These are phyloP conservation scores for Macrophya alboannulata DNA, from an alignment of 2,888 invertebrate genomes.

Conservation along the genomic window DNA sequence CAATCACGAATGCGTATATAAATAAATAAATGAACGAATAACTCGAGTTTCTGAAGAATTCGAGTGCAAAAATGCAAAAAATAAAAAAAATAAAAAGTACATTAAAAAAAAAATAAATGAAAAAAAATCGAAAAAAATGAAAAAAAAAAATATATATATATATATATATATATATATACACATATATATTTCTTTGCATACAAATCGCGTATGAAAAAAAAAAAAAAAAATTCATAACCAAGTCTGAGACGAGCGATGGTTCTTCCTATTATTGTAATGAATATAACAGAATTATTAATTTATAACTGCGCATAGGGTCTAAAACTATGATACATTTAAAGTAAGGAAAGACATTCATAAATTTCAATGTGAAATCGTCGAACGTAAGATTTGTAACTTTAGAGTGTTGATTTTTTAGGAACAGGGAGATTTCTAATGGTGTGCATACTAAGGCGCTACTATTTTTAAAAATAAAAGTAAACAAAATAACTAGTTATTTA, in stretches of 20 bases:
- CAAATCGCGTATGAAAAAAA: conserved; percentile 51
- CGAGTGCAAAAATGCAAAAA: not conserved
- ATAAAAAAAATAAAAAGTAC: conserved; percentile 30
- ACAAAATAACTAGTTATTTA: conserved; percentile 71
- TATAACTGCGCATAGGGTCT: conserved; percentile 71
- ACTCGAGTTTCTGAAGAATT: not conserved
- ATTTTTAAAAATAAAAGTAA: conserved; percentile 69
- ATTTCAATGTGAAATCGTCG: conserved; percentile 42
- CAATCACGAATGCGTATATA: conserved; percentile 52
- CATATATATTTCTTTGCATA: conserved; percentile 51
- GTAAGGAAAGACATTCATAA: conserved; percentile 59
- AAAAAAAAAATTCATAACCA: conserved; percentile 65
- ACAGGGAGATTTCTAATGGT: conserved; percentile 61
- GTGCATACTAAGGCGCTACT: conserved; percentile 73
- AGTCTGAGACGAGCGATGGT: conserved; percentile 71
- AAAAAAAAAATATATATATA: not conserved
- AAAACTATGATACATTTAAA: conserved; percentile 66
- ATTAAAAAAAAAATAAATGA: not conserved
- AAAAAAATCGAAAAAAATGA: conserved; percentile 31
- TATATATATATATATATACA: not conserved
- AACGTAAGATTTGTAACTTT: conserved; percentile 54
- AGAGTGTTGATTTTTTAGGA: conserved; percentile 63
- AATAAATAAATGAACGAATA: conserved; percentile 30
- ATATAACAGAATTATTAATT: conserved; percentile 71
- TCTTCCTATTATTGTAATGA: conserved; percentile 74